A percentile compares a stretch with the other conserved stretches of the same genome.
Conservation (phyloP, 1,140 invertebrate genomes). For the Drosophila mayri region DNA sequence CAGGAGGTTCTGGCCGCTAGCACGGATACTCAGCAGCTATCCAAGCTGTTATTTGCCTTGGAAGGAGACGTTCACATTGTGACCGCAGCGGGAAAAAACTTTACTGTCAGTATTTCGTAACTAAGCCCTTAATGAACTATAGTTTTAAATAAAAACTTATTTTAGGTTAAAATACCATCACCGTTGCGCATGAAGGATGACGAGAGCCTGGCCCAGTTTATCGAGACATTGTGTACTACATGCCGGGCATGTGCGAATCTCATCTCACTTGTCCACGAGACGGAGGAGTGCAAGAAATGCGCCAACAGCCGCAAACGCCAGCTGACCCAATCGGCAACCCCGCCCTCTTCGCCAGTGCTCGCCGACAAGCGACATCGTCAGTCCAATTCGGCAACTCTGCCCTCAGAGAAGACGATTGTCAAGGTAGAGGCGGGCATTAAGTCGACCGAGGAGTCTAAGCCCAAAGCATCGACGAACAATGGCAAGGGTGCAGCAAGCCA, state of each 20-base stretch:
- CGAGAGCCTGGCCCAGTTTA: conserved; percentile 79
- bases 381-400: conserved; percentile 52
- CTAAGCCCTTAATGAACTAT: not conserved
- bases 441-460: conserved; percentile 36
- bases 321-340: conserved; percentile 56
- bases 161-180: conserved; percentile 82
- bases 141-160: not conserved
- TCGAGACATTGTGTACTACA: conserved; percentile 82
- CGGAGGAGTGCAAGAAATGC: conserved; percentile 84
- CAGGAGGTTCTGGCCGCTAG: conserved; percentile 83
- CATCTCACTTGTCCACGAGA: conserved; percentile 80
- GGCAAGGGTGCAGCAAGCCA: conserved; percentile 50
- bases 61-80: conserved; percentile 84
- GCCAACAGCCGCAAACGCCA: conserved; percentile 67
- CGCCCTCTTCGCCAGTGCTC: conserved; percentile 73
- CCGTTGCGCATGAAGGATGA: conserved; percentile 80
- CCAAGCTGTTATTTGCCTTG: conserved; percentile 76
- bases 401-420: conserved; percentile 49
- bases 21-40: conserved; percentile 81
- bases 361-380: conserved; percentile 70
- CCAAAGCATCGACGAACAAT: conserved; percentile 43
- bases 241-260: conserved; percentile 84
- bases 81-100: conserved; percentile 84
- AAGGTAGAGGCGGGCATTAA: conserved; percentile 61
- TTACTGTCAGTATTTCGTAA: conserved; percentile 63